phyloP scores from a whole-genome alignment of 2,888 invertebrate species.

The Patella pellucida region DNA sequence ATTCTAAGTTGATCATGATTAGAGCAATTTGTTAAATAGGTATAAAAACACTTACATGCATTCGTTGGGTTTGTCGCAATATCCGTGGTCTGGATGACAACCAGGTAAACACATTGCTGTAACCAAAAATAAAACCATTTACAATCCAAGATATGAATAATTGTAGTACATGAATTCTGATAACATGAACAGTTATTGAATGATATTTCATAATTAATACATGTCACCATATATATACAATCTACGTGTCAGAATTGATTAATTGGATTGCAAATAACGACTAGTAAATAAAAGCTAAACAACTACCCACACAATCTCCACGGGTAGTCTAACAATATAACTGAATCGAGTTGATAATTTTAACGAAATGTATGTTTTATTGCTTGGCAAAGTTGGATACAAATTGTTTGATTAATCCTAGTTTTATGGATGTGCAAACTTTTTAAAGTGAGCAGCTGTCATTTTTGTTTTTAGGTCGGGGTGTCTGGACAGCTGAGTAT shows the following conservation, averaged over 20 bases:
- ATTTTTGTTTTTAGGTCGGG: not conserved
- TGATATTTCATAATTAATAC: too few relatives aligned
- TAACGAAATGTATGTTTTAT: not conserved
- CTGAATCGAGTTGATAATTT: too few relatives aligned
- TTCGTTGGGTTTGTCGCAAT: constrained; percentile 92
- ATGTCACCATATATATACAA: too few relatives aligned
- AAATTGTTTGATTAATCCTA: not conserved
- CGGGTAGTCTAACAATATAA: too few relatives aligned
- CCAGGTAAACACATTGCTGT: constrained; percentile 94
- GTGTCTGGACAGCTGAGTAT: not conserved
- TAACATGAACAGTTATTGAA: too few relatives aligned
- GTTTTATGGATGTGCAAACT: constrained; percentile 4
- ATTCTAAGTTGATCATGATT: too few relatives aligned
- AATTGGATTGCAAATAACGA: too few relatives aligned
- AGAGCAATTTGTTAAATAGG: not conserved
- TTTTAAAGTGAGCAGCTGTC: not conserved
- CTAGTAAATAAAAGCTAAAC: too few relatives aligned
- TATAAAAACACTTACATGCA: constrained; percentile 86
- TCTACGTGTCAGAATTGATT: too few relatives aligned
- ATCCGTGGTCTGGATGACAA: constrained; percentile 91
- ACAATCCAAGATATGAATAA: not conserved
- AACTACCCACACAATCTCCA: too few relatives aligned
- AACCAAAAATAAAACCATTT: constrained; percentile 73
- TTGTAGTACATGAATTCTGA: too few relatives aligned
- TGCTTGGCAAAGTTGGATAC: not conserved